Conservation (phyloP, 2,888 invertebrate species). For the Drosophila robusta region DNA sequence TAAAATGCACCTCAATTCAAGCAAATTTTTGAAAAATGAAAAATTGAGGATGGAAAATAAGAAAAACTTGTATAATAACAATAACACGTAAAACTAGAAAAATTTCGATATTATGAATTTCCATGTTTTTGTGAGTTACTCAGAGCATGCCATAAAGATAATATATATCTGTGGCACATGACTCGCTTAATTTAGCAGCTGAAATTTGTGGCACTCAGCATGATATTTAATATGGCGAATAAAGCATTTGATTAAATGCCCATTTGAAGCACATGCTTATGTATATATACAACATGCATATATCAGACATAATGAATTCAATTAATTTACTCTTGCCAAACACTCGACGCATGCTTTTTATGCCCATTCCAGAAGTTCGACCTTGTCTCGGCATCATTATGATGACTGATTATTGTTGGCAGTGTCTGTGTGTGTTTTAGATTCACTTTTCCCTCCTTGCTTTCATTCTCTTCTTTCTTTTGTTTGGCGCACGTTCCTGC, state of each 20-base stretch:
- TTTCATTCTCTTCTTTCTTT: constrained; percentile 23
- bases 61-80: not conserved
- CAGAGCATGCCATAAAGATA: constrained; percentile 12
- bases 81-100: not conserved
- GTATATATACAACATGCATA: constrained; percentile 27
- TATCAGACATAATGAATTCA: constrained; percentile 75
- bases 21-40: no score
- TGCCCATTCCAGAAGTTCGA: constrained; percentile 28
- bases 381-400: constrained; percentile 69
- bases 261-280: constrained; percentile 48
- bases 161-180: constrained; percentile 29
- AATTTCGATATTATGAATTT: not conserved
- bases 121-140: not conserved
- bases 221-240: constrained; percentile 50
- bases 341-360: constrained; percentile 33
- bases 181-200: constrained; percentile 17
- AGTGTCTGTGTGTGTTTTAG: constrained; percentile 9
- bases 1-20: no score
- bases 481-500: constrained; percentile 57
- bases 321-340: constrained; percentile 74
- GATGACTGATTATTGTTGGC: constrained; percentile 73
- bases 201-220: constrained; percentile 34
- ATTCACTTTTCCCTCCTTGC: constrained; percentile 26
- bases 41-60: no score
- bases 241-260: constrained; percentile 66